Conservation (phyloP, 2,888 invertebrate species). For the Drosophila cognata region DNA sequence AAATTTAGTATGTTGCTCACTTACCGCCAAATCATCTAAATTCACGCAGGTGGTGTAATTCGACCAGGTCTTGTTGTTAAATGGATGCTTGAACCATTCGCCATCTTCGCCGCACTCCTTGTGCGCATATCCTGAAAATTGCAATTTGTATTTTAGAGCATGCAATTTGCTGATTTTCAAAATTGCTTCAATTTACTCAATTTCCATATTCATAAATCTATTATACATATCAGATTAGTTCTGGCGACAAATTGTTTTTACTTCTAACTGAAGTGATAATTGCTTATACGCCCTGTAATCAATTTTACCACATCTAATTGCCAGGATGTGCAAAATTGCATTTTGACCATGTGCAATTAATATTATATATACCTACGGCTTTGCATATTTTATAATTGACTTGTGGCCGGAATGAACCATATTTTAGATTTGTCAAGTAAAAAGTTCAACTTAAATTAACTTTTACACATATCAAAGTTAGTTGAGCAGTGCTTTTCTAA, state of each 20-base stretch:
- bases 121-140: constrained; percentile 90
- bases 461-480: background rate
- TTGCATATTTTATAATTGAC: background rate
- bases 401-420: background rate
- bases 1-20: constrained; percentile 8
- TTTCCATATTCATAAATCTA: constrained; percentile 2
- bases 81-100: constrained; percentile 93
- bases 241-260: constrained; percentile 14
- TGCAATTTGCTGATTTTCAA: background rate
- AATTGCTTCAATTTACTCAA: constrained; percentile 3
- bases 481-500: background rate
- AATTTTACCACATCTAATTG: constrained; percentile 45
- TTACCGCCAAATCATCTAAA: constrained; percentile 88
- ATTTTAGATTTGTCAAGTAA: background rate
- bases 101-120: constrained; percentile 92
- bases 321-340: constrained; percentile 4
- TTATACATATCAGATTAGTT: constrained; percentile 14
- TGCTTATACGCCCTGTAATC: constrained; percentile 32
- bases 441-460: background rate
- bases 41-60: constrained; percentile 96
- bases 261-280: constrained; percentile 14
- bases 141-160: background rate
- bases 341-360: background rate
- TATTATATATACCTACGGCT: background rate
- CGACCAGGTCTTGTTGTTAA: constrained; percentile 92